Base-by-base conservation (phyloP, 2,888 invertebrate species). In the Drosophila recens region DNA sequence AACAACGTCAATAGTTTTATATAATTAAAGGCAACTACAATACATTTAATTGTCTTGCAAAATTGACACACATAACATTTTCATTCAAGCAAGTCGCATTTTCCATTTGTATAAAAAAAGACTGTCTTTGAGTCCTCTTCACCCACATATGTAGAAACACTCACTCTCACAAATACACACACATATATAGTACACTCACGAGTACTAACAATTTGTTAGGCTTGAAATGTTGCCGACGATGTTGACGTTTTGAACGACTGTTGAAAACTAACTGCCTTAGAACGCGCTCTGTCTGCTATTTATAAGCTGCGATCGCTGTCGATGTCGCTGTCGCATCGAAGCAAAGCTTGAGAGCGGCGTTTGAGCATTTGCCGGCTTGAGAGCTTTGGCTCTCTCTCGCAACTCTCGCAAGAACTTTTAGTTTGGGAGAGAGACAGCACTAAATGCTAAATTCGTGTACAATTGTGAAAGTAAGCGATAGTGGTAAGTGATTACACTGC, bases 201-300 rank as follows among this genome's bases (percentile, higher is more conserved):
- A 61, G n/a, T 75, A 79, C 70, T 66, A 75, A 79, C 72, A 77
- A 48, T 75, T 67, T 49, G 6, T 63, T 58, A 11, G n/a, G 20
- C 33, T 68, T 15, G 30, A 11, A 42, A 11, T 36, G 27, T 11
- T 33, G 42, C 34, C 51, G 68, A 67, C 76, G 68, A 67, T 61
- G 73, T 72, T 42, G 56, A 58, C 78, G 82, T 51, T 75, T 72
- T n/a, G 74, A 76, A 79, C 81, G 82, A 65, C 84, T 72, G 83
- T 87, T 81, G 75, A 72, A 82, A 80, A 87, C 70, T 86, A 88
- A 90, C 90, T 79, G 87, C 30, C 68, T 52, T 72, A 83, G 82
- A 90, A 91, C 86, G 72, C 65, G 70, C 77, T 38, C 46, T 62
- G 61, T 76, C 84, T 75, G 80, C 71, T 90, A 90, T 91, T 91